Evolutionary conservation across 92 coral and sea anemone genomes (phyloP), one percentile per base, ranked within the genome.

Genomic region (Zoanthus sociatus): DNA sequence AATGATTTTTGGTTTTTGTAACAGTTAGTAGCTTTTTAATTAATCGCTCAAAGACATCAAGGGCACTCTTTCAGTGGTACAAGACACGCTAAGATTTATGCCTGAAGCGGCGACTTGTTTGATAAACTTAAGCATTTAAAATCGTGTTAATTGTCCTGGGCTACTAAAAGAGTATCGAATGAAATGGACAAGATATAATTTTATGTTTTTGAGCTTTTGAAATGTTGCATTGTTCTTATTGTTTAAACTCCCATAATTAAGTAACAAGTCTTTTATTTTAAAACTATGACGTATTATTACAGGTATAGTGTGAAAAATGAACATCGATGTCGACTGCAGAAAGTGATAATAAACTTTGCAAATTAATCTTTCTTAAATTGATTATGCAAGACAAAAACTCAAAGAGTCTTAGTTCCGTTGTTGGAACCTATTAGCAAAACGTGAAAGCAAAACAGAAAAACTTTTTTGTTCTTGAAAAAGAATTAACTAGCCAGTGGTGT

Each of bases 341-440:
- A 33, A 77, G 67, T 26, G 82, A 30, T 77, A 77, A 77, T 77
- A 20, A 17, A 42, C 21, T 53, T 77, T 77, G 54, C 47, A 54
- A 54, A 20, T 9, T 7, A 77, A 0, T 77, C 48, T 77, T 77
- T 33, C 4, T 63, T 13, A 5, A 55, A 31, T 63, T 54, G 66
- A 77, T 77, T 77, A 77, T 51, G 82, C 37, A 77, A 53, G 44
- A 54, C 82, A 77, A 45, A 77, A 77, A 53, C 48, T 15, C n/a
- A 30, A 50, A 9, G 47, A 77, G 37, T 30, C 5, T 30, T 5
- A 77, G 82, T 77, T 77, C 82, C 81, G 81, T 58, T 55, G 50
- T 44, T 37, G 76, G 1, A 7, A 63, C 64, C 69, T 20, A 53
- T 77, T 31, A 54, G 68, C 66, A 77, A 13, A 10, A 0, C 30